These are phyloP conservation scores for Diorhabda elongata DNA, from an alignment of 1,140 invertebrate genomes.

Conservation along the genomic window DNA sequence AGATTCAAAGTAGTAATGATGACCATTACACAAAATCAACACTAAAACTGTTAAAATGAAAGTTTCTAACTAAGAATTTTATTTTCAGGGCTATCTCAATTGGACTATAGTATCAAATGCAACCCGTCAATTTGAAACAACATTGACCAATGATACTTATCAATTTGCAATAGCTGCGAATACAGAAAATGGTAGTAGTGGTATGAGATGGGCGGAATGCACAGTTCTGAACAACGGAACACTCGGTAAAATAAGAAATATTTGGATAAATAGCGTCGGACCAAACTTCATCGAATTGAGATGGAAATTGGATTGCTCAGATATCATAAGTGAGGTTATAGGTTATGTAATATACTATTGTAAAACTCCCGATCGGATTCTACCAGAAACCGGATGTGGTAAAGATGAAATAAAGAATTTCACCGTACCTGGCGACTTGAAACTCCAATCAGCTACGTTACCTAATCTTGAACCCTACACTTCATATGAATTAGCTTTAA, in stretches of 20 bases:
- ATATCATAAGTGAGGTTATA: slow-evolving; percentile 59
- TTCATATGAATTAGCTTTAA: slow-evolving; percentile 68
- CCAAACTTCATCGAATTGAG: slow-evolving; percentile 58
- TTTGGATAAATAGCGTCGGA: slow-evolving; percentile 57
- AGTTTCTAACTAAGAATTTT: background rate
- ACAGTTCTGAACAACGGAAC: slow-evolving; percentile 65
- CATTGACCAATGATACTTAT: slow-evolving; percentile 51
- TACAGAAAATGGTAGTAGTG: slow-evolving; percentile 58
- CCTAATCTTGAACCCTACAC: slow-evolving; percentile 66
- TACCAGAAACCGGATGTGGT: slow-evolving; percentile 49
- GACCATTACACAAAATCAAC: too few species aligned
- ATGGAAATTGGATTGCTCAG: slow-evolving; percentile 68
- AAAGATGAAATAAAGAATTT: slow-evolving; percentile 27
- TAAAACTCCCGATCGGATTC: slow-evolving; percentile 47
- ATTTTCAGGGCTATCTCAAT: slow-evolving; percentile 52
- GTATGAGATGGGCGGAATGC: slow-evolving; percentile 72
- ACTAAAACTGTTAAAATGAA: too few species aligned
- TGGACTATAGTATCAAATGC: slow-evolving; percentile 53
- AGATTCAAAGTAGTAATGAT: background rate
- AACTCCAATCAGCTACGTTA: slow-evolving; percentile 9
- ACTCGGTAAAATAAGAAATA: slow-evolving; percentile 62
- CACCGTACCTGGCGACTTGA: slow-evolving; percentile 15
- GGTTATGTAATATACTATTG: slow-evolving; percentile 68
- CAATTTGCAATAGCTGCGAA: slow-evolving; percentile 71
- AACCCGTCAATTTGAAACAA: slow-evolving; percentile 51